Evolutionary conservation across 1,140 invertebrate species (phyloP).

Genomic region (Pemphigus obesinymphae): DNA sequence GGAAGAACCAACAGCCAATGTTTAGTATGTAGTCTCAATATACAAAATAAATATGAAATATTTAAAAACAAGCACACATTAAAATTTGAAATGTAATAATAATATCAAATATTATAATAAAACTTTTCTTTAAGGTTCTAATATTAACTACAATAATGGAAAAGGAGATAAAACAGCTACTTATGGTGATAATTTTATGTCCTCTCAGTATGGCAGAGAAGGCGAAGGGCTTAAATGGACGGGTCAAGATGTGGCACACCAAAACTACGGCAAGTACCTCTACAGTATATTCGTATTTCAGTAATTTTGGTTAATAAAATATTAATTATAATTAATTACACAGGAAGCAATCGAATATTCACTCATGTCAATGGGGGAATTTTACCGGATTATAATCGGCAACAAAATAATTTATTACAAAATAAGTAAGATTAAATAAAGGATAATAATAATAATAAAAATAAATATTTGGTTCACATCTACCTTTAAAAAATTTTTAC

Average conservation of each 20-base stretch:
- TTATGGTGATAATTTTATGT: background rate
- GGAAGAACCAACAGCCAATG: slow-evolving; percentile 32
- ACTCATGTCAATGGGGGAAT: slow-evolving; percentile 27
- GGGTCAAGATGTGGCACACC: background rate
- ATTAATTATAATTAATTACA: background rate
- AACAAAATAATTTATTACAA: slow-evolving; percentile 19
- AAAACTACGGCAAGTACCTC: background rate
- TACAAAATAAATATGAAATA: background rate
- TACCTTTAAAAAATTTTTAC: background rate
- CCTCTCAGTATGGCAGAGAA: slow-evolving; percentile 46
- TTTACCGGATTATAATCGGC: slow-evolving; percentile 18
- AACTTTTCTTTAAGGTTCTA: slow-evolving; percentile 10
- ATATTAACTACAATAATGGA: slow-evolving; percentile 24
- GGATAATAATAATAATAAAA: background rate
- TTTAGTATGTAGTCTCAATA: background rate
- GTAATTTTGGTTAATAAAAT: background rate
- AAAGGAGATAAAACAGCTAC: slow-evolving; percentile 6
- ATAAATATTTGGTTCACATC: background rate
- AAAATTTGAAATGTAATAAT: too few species aligned
- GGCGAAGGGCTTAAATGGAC: slow-evolving; percentile 45
- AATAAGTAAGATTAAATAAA: slow-evolving; percentile 22
- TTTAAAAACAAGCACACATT: background rate
- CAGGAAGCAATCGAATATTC: slow-evolving; percentile 19
- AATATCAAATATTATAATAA: too few species aligned
- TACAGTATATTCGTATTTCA: background rate